Evolutionary conservation across 1,140 invertebrate species (phyloP), one percentile per base, ranked within the genome.

Genomic region (Zaprionus gabonicus): DNA sequence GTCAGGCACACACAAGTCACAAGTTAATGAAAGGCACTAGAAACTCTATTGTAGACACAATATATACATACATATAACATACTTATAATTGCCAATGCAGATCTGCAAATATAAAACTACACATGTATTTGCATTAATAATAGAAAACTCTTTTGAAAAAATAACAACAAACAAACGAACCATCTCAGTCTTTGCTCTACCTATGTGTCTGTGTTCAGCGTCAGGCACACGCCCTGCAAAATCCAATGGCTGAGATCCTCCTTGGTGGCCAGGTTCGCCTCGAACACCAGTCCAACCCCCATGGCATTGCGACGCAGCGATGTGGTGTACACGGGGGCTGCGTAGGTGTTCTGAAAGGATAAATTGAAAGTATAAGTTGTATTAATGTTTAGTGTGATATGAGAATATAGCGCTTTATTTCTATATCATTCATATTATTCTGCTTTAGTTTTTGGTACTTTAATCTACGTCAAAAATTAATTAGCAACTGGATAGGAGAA

Each of bases 241-340:
- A 98, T 94, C 97, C 98, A 98, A 91, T 97, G 96, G 78, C 96
- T 97, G 31, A 94, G 93, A 92, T 98, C 96, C 86, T 97, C 96
- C 0, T 94, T 93, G 1, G 97, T 98, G 58, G 94, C 94, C 23
- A 98, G 93, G 93, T 98, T 96, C 0, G 97, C 96, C 93, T 98
- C 97, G 93, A 98, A 98, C 12, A 98, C 96, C 6, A 98, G 94
- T 41, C 97, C 97, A n/a, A 96, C 96, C 1, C 97, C 97, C 96
- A 98, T 97, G 0, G 97, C 96, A 92, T 98, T 97, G 65, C 97
- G 94, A 66, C 97, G 94, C 78, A 95, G 93, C 1, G 97, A 97
- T 4, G 97, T 98, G 1, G 96, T 97, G 88, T 98, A 98, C 2
- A 98, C 97, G 1, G 98, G 97, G 0, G 96, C 96, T 75, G 95